Base-by-base conservation (phyloP, 2,113 vertebrate genomes). In the Apteryx owenii region DNA sequence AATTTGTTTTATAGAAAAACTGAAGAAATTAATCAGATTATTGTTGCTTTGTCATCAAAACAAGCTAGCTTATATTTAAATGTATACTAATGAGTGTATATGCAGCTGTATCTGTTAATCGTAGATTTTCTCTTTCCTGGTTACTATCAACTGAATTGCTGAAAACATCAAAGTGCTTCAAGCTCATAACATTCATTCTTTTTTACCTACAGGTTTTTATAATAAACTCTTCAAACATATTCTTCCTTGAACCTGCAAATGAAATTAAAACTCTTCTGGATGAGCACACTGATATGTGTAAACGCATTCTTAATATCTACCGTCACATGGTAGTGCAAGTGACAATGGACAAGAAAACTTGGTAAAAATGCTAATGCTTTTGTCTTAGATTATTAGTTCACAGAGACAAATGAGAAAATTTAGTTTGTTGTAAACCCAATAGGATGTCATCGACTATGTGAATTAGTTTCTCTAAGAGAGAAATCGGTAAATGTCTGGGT, bases 241-340 rank as follows among this genome's bases (percentile, higher is more conserved):
- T 99, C 97, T 98, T 99, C 70, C 97, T 99, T 97, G 99, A 99
- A 96, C 99, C 99, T 77, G 99, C 99, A 90, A 99, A 99, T 95
- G 99, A 99, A 95, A 98, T 99, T 97, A 99, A 99, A 98, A 97
- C 94, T 82, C 98, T 99, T 71, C 96, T 99, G 96, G 99, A 99
- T 97, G 99, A 99, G 76, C 99, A 99, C 64, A 99, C 99, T 4
- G 99, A 99, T 97, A 99, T 99, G 99, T 99, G 99, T 98, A 99
- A 99, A 98, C 98, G 99, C 73, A 99, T 99, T 97, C 98, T 99
- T 82, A 99, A 99, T 96, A 99, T 99, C 97, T 99, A 99, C 97
- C 99, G 99, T 78, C 99, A 99, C 97, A 99, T 99, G 97, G 99
- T 99, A 89, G 99, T 99, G 90, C 99, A 99, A 97, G 99, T 99